phyloP scores from a whole-genome alignment of 2,888 invertebrate species.

The Drosophila putrida region DNA sequence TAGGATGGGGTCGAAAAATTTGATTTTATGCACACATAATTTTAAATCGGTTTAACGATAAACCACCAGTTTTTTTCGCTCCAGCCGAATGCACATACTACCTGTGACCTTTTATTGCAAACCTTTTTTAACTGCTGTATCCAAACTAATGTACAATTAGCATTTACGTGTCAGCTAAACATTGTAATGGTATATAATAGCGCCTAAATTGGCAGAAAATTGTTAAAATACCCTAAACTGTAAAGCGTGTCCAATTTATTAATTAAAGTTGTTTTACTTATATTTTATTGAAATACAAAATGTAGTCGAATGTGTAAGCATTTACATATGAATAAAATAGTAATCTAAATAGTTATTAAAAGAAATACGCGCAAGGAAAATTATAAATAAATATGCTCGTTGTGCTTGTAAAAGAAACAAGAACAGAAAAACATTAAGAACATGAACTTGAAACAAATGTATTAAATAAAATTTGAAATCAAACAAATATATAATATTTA shows the following conservation, averaged over 20 bases:
- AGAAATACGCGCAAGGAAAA: background rate
- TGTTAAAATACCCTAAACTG: conserved; percentile 34
- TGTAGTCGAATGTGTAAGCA: conserved; percentile 26
- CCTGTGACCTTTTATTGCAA: background rate
- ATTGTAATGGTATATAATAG: conserved; percentile 41
- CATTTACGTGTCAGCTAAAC: conserved; percentile 39
- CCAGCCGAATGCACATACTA: background rate
- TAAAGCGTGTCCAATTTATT: conserved; percentile 18
- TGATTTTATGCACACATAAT: too few species aligned
- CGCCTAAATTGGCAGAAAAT: conserved; percentile 68
- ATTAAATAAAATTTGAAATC: conserved; percentile 7
- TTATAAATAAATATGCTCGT: background rate
- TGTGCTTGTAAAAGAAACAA: conserved; percentile 7
- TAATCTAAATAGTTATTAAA: conserved; percentile 14
- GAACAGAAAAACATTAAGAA: background rate
- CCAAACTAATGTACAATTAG: conserved; percentile 11
- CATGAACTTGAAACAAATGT: background rate
- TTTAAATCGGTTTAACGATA: too few species aligned
- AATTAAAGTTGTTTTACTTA: conserved; percentile 27
- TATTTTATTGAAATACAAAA: conserved; percentile 46
- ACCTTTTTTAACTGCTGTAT: background rate
- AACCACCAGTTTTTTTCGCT: too few species aligned
- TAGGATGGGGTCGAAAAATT: too few species aligned
- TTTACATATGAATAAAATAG: conserved; percentile 2
- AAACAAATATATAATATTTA: background rate